Evolutionary conservation across 2,888 invertebrate species (phyloP).

Genomic region (Brachycybe producta): DNA sequence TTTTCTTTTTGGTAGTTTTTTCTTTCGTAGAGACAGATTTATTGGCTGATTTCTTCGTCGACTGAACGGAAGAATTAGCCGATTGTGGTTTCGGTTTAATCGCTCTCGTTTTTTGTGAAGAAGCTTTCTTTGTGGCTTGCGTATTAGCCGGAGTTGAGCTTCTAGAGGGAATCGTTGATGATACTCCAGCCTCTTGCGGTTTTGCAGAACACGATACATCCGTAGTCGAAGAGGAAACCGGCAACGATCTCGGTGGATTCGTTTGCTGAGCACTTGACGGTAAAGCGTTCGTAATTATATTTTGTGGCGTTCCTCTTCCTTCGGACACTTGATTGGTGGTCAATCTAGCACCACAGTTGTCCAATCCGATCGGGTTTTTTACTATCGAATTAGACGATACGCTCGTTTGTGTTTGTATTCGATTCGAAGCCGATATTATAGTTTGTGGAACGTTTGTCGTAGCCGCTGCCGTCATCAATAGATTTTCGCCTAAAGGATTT

Average conservation of each 20-base stretch:
- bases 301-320: neutral
- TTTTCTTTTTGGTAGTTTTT: neutral
- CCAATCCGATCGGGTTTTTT: too few species aligned
- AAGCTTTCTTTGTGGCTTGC: conserved; percentile 6
- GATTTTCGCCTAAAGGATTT: conserved; percentile 10
- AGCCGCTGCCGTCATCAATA: conserved; percentile 5
- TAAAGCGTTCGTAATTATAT: too few species aligned
- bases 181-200: neutral
- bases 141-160: neutral
- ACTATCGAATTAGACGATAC: neutral
- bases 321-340: too few species aligned
- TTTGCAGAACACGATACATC: neutral
- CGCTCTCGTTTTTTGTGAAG: conserved; percentile 11
- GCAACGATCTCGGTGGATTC: neutral
- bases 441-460: conserved; percentile 7
- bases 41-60: too few species aligned
- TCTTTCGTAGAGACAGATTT: neutral
- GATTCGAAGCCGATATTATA: neutral
- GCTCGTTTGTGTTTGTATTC: conserved; percentile 1
- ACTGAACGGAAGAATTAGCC: neutral
- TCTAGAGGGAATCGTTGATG: neutral
- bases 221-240: neutral
- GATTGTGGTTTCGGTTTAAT: conserved; percentile 18
- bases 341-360: too few species aligned
- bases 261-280: too few species aligned